Base-by-base conservation (phyloP, 2,113 vertebrate genomes). In the Zosterops pallidus region DNA sequence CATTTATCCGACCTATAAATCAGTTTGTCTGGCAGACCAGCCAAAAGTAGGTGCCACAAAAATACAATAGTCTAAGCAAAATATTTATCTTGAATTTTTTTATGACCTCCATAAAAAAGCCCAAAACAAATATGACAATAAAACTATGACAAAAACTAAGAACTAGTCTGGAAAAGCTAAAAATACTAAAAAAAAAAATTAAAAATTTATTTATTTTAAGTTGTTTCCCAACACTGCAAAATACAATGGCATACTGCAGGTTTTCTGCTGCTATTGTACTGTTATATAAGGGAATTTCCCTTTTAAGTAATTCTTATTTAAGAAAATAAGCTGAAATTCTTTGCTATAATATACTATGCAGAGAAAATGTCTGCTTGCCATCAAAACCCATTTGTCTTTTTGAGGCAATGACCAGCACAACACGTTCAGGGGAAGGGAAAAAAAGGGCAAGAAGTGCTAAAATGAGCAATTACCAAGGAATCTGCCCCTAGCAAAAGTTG, bases 401-500 rank as follows among this genome's bases (percentile, higher is more conserved):
- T 67, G 39, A 90, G 71, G 50, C 70, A 74, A 46, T 76, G 55
- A 47, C 78, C 24, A 83, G n/a, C 64, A 71, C 7, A 20, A 60
- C 26, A 70, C 0, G 0, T 47, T 90, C 44, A 59, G 28, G 28
- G 63, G 0, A 9, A 37, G 52, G 37, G 70, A 86, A 89, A 42
- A 71, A 89, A 91, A 83, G 3, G 33, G 33, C 59, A 87, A 92
- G 91, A 92, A 94, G n/a, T 77, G 50, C 42, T 76, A 91, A 94
- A 90, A 90, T 56, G 78, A 95, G 59, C 94, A 89, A 96, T 94
- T 95, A 92, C 71, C 31, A 41, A 65, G 55, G 70, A 94, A 86
- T 82, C 41, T 91, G 87, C 84, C 84, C 26, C 31, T 83, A 95
- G 94, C 87, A 90, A 92, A 92, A 88, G 87, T 47, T 94, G 46